phyloP scores from a whole-genome alignment of 1,140 invertebrate genomes.

The Zelostemma sp. region DNA sequence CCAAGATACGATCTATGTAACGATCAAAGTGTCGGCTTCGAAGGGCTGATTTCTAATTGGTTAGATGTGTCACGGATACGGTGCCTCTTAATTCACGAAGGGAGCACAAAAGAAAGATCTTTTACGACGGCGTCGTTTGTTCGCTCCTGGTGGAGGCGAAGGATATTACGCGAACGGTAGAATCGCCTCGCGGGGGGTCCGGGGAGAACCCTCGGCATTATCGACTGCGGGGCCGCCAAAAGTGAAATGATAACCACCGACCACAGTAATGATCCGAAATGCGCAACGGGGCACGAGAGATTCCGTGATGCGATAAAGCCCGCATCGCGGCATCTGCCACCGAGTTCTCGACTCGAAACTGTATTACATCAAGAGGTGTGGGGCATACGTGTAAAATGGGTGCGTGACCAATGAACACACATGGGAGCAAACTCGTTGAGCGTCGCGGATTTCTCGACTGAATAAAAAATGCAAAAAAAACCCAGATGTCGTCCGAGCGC shows the following conservation, averaged over 20 bases:
- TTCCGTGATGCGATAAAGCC: constrained; percentile 46
- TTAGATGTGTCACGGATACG: constrained; percentile 50
- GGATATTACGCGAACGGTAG: constrained; percentile 52
- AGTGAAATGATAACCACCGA: constrained; percentile 57
- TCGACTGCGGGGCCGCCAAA: constrained; percentile 39
- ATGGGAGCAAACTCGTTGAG: constrained; percentile 25
- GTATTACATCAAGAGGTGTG: constrained; percentile 10
- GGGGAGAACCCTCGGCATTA: constrained; percentile 32
- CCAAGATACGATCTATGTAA: constrained; percentile 28
- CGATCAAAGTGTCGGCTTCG: constrained; percentile 30
- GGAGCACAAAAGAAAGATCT: constrained; percentile 31
- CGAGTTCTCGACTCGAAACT: not conserved
- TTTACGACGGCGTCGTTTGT: constrained; percentile 31
- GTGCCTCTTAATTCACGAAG: constrained; percentile 43
- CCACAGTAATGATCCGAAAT: constrained; percentile 52
- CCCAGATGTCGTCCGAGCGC: not conserved
- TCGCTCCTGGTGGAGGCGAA: constrained; percentile 36
- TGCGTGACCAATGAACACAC: constrained; percentile 7
- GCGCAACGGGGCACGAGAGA: constrained; percentile 44
- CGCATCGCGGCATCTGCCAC: constrained; percentile 43
- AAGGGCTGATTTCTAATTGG: constrained; percentile 50
- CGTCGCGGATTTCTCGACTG: constrained; percentile 11
- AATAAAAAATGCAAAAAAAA: constrained; percentile 6
- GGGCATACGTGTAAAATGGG: constrained; percentile 1
- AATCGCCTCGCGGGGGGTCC: constrained; percentile 57